A percentile compares a stretch with the other conserved stretches of the same genome.
Evolutionary conservation across 2,888 invertebrate genomes (phyloP).

Genomic region (Microplitis deprimator): DNA sequence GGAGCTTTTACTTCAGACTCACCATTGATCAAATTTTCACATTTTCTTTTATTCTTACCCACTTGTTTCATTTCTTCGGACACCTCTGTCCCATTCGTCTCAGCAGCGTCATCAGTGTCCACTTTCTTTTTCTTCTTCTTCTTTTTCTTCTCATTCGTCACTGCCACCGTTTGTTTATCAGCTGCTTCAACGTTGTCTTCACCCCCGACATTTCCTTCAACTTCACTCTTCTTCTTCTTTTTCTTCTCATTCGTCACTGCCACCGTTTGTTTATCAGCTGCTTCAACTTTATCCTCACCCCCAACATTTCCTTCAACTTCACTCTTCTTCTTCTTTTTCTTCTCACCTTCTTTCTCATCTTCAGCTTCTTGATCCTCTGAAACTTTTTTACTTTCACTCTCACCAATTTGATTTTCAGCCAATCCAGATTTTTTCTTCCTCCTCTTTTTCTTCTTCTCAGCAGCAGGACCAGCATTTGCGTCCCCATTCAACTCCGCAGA

Average conservation of each 20-base stretch:
- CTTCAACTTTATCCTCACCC: not conserved
- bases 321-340: not conserved
- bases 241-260: not conserved
- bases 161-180: not conserved
- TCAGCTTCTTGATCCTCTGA: not conserved
- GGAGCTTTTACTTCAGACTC: not conserved
- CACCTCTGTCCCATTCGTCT: not conserved
- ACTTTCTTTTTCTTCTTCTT: not conserved
- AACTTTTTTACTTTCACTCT: too few species aligned
- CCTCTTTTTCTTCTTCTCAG: constrained; percentile 45
- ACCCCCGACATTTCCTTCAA: not conserved
- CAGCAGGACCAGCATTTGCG: constrained; percentile 41
- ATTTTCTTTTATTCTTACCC: constrained; percentile 18
- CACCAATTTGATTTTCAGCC: constrained; percentile 33
- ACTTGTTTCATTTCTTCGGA: not conserved
- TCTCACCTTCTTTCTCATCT: constrained; percentile 38
- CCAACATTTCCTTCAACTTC: not conserved
- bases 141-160: not conserved
- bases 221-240: not conserved
- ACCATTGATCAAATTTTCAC: constrained; percentile 31
- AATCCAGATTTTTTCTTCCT: constrained; percentile 48
- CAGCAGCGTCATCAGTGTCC: not conserved
- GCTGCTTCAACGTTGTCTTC: not conserved
- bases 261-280: not conserved
- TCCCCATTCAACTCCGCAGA: not conserved